Evolutionary conservation across 2,888 invertebrate genomes (phyloP).

Genomic region (Hololepta plana): DNA sequence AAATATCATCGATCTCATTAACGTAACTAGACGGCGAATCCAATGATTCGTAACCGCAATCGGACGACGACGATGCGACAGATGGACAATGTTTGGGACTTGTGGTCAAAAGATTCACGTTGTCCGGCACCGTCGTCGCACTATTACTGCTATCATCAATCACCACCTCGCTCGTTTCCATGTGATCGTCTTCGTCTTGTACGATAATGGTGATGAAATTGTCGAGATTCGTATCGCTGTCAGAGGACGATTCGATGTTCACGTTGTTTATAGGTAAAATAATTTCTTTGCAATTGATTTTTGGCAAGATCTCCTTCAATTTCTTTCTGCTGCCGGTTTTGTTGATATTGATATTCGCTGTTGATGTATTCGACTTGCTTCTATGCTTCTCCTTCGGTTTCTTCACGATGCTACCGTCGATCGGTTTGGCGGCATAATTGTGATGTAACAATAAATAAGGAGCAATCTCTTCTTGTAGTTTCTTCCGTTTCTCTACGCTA

Average conservation of each 20-base stretch:
- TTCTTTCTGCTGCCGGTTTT: conserved; percentile 9
- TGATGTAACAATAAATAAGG: conserved; percentile 22
- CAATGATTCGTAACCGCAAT: conserved; percentile 47
- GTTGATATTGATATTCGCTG: conserved; percentile 2
- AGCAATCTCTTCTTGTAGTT: conserved; percentile 18
- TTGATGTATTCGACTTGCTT: too few species aligned
- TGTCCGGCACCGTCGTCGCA: too few species aligned
- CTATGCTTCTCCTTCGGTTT: too few species aligned
- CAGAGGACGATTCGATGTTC: conserved; percentile 34
- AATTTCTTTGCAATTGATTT: too few species aligned
- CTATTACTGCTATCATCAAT: conserved; percentile 26
- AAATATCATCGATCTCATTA: too few species aligned
- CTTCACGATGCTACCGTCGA: too few species aligned
- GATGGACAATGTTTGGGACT: too few species aligned
- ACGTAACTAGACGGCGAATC: conserved; percentile 35
- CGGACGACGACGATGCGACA: too few species aligned
- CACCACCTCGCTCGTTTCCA: conserved; percentile 31
- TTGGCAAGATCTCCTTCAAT: conserved; percentile 9
- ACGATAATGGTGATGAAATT: conserved; percentile 55
- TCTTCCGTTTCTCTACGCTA: conserved; percentile 22
- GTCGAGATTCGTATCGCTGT: conserved; percentile 56
- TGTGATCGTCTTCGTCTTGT: conserved; percentile 43
- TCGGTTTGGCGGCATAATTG: conserved; percentile 21
- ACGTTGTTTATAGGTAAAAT: too few species aligned
- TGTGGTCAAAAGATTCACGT: too few species aligned